Evolutionary conservation across 2,113 vertebrate species (phyloP).

Genomic region (Rhinolophus ferrumequinum): DNA sequence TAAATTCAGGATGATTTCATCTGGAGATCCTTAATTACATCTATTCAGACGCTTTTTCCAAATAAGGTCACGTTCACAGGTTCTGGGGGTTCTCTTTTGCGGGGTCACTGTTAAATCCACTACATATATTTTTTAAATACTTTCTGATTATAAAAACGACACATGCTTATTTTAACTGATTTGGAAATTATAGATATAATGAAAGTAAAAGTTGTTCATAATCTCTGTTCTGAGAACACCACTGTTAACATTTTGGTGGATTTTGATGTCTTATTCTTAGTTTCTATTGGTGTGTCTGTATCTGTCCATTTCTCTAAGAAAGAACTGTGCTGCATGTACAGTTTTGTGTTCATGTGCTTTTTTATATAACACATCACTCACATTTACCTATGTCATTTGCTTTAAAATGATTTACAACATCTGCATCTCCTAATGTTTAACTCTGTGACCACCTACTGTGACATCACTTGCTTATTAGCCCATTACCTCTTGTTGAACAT

Average conservation of each 20-base stretch:
- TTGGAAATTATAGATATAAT: not conserved
- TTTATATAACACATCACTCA: not conserved
- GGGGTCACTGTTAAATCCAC: not conserved
- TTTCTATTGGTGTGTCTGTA: not conserved
- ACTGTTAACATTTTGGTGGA: not conserved
- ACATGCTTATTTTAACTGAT: constrained; percentile 5
- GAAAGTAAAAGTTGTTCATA: not conserved
- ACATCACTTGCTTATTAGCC: not conserved
- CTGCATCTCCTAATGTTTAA: not conserved
- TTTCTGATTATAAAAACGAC: not conserved
- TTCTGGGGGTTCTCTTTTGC: not conserved
- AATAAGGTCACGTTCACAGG: not conserved
- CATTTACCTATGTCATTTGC: not conserved
- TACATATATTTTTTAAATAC: not conserved
- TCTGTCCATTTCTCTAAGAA: not conserved
- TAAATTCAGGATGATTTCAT: not conserved
- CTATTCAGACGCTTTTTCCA: not conserved
- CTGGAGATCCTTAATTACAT: not conserved
- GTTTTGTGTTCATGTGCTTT: not conserved
- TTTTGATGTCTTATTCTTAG: not conserved
- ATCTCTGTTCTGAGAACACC: not conserved
- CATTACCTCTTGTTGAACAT: not conserved
- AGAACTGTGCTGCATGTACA: not conserved
- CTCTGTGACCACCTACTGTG: not conserved
- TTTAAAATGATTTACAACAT: not conserved